A percentile compares a stretch with the other conserved stretches of the same genome.
Evolutionary conservation across 2,113 vertebrate species (phyloP).

Genomic region (Sminthopsis crassicaudata): DNA sequence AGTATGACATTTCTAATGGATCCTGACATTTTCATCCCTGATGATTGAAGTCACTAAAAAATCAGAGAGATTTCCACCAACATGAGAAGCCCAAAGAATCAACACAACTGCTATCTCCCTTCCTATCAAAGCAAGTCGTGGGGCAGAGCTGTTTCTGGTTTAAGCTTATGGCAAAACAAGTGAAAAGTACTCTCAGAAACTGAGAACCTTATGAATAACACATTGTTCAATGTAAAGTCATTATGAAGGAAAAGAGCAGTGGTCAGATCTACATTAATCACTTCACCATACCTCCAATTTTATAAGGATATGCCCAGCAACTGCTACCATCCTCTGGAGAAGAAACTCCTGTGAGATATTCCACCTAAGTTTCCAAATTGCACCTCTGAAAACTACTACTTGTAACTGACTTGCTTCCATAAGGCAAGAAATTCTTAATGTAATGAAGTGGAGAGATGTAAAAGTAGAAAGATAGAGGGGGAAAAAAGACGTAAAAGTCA

Average conservation of each 20-base stretch:
- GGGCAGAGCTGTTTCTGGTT: background rate
- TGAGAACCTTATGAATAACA: background rate
- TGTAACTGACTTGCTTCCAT: background rate
- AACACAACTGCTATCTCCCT: background rate
- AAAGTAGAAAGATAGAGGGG: background rate
- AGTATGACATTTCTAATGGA: background rate
- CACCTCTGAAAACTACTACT: slow-evolving; percentile 26
- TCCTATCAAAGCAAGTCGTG: slow-evolving; percentile 8
- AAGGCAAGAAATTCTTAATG: background rate
- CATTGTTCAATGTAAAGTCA: slow-evolving; percentile 26
- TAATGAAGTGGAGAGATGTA: background rate
- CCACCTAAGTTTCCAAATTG: background rate
- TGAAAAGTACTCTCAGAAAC: background rate
- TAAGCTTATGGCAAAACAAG: background rate
- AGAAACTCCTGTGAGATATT: background rate
- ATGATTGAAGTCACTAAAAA: background rate
- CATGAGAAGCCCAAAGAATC: background rate
- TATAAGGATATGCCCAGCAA: background rate
- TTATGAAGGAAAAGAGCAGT: background rate
- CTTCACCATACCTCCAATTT: background rate
- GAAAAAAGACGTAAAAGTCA: background rate
- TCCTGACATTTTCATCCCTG: background rate
- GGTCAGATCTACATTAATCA: background rate
- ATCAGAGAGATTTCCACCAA: background rate
- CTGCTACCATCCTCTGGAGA: background rate